Percentiles rank a stretch among this genome's conserved stretches.
Evolutionary conservation across 2,888 invertebrate species (phyloP).

Genomic region (Ennomos quercinarius): DNA sequence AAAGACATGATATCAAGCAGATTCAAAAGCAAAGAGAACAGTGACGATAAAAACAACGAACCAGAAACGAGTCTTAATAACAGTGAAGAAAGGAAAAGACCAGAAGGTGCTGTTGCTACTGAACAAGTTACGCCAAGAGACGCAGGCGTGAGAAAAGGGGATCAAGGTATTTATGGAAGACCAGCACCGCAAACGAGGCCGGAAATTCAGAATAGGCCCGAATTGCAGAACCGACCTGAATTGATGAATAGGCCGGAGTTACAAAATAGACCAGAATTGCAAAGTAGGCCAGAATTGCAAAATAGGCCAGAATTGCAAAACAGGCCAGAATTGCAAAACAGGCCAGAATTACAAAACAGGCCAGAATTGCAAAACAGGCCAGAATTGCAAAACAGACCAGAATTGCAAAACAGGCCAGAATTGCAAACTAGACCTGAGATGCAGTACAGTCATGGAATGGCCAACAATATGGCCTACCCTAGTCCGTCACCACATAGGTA

Average conservation of each 20-base stretch:
- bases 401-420: conserved; percentile 77
- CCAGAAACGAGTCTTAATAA: conserved; percentile 86
- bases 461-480: conserved; percentile 76
- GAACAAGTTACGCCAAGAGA: conserved; percentile 79
- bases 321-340: conserved; percentile 66
- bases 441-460: conserved; percentile 72
- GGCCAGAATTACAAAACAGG: conserved; percentile 41
- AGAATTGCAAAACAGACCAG: conserved; percentile 65
- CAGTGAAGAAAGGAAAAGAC: conserved; percentile 84
- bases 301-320: conserved; percentile 84
- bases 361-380: conserved; percentile 62
- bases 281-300: conserved; percentile 42
- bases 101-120: conserved; percentile 48
- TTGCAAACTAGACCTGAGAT: conserved; percentile 31
- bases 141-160: conserved; percentile 77
- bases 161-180: conserved; percentile 87
- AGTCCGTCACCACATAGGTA: conserved; percentile 81
- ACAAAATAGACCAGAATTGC: conserved; percentile 76
- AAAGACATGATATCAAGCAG: conserved; percentile 94
- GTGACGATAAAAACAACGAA: conserved; percentile 82
- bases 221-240: conserved; percentile 44
- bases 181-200: conserved; percentile 82
- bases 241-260: conserved; percentile 75
- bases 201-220: conserved; percentile 62
- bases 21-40: conserved; percentile 88